Evolutionary conservation across 2,797 vertebrate genomes (phyloP), one percentile per base, ranked within the genome.

Genomic region (Anomalospiza imberbis): DNA sequence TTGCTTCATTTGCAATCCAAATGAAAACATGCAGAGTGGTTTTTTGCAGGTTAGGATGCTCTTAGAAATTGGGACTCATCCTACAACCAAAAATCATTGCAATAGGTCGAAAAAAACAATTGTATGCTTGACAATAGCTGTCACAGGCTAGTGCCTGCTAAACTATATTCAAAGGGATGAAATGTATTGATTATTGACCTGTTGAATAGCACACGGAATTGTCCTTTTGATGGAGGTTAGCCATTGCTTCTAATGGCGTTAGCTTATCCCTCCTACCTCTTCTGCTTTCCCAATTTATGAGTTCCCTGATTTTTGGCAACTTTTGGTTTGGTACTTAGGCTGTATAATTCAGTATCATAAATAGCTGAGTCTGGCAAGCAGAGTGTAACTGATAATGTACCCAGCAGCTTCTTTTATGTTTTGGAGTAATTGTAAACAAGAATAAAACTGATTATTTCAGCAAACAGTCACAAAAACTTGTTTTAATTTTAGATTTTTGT

Each of bases 381-480:
- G 2, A 11, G 17, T 55, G 15, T 25, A 40, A 62, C 75, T 82
- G 72, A 21, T 70, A 61, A 42, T 31, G 29, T 31, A 75, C 34
- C 66, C 66, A 66, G 75, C 42, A 44, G 32, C 34, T 74, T 54
- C 82, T 86, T 83, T 85, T 77, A 29, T 89, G 31, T 42, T 65
- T 63, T 44, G 20, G 24, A 40, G 16, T 61, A 67, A 79, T 53
- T 83, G 42, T 61, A 83, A 85, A 65, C 29, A 29, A 77, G 68
- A 92, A 71, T 80, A 71, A 91, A 94, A 67, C 38, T 54, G 42
- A 73, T 88, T 85, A 55, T 80, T 93, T 94, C 75, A 68, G 85
- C 70, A 74, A 55, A 32, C 25, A 77, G 38, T 45, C 67, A 70
- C 14, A 48, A 55, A 63, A 63, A 80, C 45, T 18, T 22, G 3